Base-by-base conservation (phyloP, 2,888 invertebrate species). In the Sphecodes monilicornis region DNA sequence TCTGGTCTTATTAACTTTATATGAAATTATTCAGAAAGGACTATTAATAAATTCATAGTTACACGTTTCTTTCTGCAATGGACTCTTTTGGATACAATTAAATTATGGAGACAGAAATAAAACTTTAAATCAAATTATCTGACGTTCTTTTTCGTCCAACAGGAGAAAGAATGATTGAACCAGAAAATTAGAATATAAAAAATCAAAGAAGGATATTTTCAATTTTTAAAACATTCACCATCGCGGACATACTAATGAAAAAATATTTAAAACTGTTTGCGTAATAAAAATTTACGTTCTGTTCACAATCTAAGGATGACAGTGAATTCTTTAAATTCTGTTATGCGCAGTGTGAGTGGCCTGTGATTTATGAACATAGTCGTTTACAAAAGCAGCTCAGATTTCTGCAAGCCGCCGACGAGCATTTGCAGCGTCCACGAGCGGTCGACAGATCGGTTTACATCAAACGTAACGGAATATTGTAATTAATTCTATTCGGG, bases 401-500 rank as follows among this genome's bases (percentile, higher is more conserved):
- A 26, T 70, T 70, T 70, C 26, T 18, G 29, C 70, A 18, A 18
- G n/a, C 22, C 18, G 22, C 46, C 32, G 22, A 43, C 43, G 43
- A 46, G 18, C 18, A 22, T 32, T 64, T 3, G 32, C 66, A 39
- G n/a, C 22, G 36, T 66, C 22, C 11, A n/a, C 64, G 60, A 22
- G 54, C 29, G 8, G 29, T 18, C 32, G 29, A 29, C n/a, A n/a
- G 13, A 18, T 46, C 18, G n/a, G 54, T 41, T 29, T 46, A 16
- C 3, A 46, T 29, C 29, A n/a, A 50, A 68, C n/a, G 66, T 50
- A 68, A 74, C 46, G 68, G 41, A 78, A 68, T 60, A 26, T 10
- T 39, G 39, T 68, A 77, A 77, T 75, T 41, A 79, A 79, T 82
- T 72, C 79, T 71, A 71, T 69, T 26, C 32, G 50, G 16, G 18